phyloP scores from a whole-genome alignment of 1,140 invertebrate genomes.

The Drosophila melanica region DNA sequence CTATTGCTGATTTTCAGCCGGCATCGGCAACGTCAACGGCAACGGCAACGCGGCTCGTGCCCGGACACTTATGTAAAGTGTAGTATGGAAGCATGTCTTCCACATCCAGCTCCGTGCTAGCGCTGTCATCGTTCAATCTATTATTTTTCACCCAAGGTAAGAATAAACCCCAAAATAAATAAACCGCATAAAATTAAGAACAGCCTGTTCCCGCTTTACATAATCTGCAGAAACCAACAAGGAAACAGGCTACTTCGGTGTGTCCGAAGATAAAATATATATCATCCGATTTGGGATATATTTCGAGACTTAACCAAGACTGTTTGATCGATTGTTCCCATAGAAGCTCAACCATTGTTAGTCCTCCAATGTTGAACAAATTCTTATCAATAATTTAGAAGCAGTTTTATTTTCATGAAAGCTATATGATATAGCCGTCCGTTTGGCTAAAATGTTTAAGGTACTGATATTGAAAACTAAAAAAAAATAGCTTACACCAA shows the following conservation, averaged over 20 bases:
- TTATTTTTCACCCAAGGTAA: constrained; percentile 84
- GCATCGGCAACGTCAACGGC: constrained; percentile 19
- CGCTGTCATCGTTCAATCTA: constrained; percentile 83
- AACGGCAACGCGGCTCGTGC: constrained; percentile 37
- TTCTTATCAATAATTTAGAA: no score
- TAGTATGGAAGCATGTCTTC: constrained; percentile 84
- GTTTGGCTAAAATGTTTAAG: no score
- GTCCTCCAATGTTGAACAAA: no score
- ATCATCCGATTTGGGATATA: no score
- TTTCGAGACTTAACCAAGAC: no score
- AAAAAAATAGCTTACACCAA: no score
- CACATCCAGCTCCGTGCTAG: constrained; percentile 80
- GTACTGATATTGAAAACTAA: no score
- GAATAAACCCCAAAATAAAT: constrained; percentile 22
- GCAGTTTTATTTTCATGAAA: no score
- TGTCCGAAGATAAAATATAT: background rate
- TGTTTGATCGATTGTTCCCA: background rate
- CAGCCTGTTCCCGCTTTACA: constrained; percentile 16
- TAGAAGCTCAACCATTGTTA: background rate
- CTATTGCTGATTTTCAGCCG: constrained; percentile 48
- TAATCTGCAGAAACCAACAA: constrained; percentile 17
- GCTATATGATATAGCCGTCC: no score
- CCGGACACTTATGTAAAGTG: constrained; percentile 73
- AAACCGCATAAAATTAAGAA: constrained; percentile 6
- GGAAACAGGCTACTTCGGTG: background rate